Base-by-base conservation (phyloP, 2,113 vertebrate species). In the Elephantulus edwardii region DNA sequence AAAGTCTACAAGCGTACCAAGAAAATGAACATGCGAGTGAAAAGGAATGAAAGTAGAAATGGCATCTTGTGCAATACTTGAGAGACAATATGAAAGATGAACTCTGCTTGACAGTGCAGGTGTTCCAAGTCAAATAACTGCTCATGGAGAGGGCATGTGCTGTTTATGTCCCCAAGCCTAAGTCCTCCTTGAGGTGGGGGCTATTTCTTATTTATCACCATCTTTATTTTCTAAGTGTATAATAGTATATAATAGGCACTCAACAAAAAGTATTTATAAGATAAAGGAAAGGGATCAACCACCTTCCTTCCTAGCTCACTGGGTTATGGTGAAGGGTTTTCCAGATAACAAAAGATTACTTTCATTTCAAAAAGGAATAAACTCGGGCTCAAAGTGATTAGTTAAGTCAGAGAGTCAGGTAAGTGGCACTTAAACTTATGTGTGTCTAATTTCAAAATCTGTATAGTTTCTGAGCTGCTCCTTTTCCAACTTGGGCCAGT, bases 281-380 rank as follows among this genome's bases (percentile, higher is more conserved):
- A 46, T 52, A 13, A 16, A 30, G 42, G 42, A 44, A 72, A 72
- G 13, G 42, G 26, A 81, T 9, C 30, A 62, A 85, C 3, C n/a
- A n/a, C 5, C 35, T 46, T n/a, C 6, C 56, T 22, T 12, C 17
- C 33, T 52, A 28, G 35, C 56, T 85, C 42, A 35, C 14, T 5
- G 62, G 77, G 64, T 46, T 3, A 33, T 42, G 8, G 28, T 42
- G 0, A 85, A n/a, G 20, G 70, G 35, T 35, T 74, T 38, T 24
- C 42, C n/a, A 83, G 56, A 72, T 24, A 35, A 48, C 8, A 81
- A 42, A 72, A 40, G 83, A 86, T 94, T 66, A 91, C 10, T 14
- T 35, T 30, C 9, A n/a, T 70, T 70, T 76, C 87, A 85, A 85
- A 82, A 42, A 91, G n/a, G 30, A 80, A 62, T 22, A 87, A 40